Percentiles rank a stretch among this genome's conserved stretches.
These are phyloP conservation scores for Cebidichthys violaceus DNA, from an alignment of 2,113 vertebrate species.

Conservation along the genomic window DNA sequence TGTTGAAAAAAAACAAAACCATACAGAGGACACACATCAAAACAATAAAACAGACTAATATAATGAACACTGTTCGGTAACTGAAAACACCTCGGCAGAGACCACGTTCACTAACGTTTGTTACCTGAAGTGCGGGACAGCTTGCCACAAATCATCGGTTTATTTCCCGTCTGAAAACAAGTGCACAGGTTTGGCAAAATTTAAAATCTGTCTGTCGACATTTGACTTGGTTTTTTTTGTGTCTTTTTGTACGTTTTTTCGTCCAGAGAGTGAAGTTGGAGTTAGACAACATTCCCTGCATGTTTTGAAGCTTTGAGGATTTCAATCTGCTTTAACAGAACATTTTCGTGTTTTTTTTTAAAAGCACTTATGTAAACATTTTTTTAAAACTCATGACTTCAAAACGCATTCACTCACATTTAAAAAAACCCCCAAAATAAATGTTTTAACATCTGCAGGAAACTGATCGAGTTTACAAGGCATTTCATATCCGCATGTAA, in stretches of 20 bases:
- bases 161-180: constrained; percentile 30
- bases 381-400: constrained; percentile 2
- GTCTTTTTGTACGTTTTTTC: background rate
- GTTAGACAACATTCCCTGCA: background rate
- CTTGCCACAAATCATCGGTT: constrained; percentile 37
- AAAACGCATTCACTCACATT: background rate
- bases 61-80: constrained; percentile 93
- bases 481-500: constrained; percentile 46
- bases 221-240: background rate
- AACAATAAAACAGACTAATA: constrained; percentile 73
- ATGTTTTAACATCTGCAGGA: background rate
- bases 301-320: background rate
- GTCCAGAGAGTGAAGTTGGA: background rate
- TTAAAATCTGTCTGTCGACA: background rate
- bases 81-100: constrained; percentile 87
- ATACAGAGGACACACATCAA: constrained; percentile 89
- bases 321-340: background rate
- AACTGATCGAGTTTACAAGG: constrained; percentile 36
- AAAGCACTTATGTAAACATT: constrained; percentile 21
- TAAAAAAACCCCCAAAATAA: background rate
- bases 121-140: constrained; percentile 77
- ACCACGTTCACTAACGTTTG: constrained; percentile 91
- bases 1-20: constrained; percentile 85
- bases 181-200: constrained; percentile 53
- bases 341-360: background rate